A percentile compares a stretch with the other conserved stretches of the same genome.
Conservation (phyloP, 2,113 vertebrate genomes). For the Nothocercus julius region DNA sequence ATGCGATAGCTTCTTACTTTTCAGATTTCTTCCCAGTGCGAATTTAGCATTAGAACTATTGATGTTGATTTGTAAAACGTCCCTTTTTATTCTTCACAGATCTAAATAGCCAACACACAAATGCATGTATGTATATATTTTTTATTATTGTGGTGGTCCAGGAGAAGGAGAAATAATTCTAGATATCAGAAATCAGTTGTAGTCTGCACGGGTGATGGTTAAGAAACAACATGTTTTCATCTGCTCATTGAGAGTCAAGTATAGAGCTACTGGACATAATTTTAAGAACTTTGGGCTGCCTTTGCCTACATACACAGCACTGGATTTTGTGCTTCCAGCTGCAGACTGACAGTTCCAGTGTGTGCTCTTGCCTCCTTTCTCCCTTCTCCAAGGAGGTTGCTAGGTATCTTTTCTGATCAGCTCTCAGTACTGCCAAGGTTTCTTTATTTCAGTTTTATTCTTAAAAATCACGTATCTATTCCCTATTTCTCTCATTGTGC, state of each 20-base stretch:
- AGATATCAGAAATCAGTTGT: neutral
- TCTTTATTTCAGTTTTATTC: neutral
- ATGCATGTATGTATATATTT: neutral
- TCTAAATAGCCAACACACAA: neutral
- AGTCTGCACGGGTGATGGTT: neutral
- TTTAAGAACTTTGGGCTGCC: neutral
- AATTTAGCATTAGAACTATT: neutral
- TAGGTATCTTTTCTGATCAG: neutral
- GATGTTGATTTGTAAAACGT: neutral
- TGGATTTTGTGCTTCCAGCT: neutral
- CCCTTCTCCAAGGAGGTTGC: neutral
- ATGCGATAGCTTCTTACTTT: neutral
- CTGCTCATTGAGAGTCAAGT: neutral
- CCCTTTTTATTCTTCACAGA: neutral
- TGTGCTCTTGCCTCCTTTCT: neutral
- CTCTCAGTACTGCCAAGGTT: neutral
- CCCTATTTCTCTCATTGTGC: neutral
- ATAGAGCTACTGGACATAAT: neutral
- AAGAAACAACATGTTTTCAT: neutral
- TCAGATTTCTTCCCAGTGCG: neutral
- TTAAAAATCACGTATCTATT: neutral
- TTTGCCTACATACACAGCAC: neutral
- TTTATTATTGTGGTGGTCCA: neutral
- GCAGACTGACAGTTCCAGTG: neutral
- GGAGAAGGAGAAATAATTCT: neutral